Evolutionary conservation across 2,113 vertebrate species (phyloP).

Genomic region (Nesoenas mayeri): DNA sequence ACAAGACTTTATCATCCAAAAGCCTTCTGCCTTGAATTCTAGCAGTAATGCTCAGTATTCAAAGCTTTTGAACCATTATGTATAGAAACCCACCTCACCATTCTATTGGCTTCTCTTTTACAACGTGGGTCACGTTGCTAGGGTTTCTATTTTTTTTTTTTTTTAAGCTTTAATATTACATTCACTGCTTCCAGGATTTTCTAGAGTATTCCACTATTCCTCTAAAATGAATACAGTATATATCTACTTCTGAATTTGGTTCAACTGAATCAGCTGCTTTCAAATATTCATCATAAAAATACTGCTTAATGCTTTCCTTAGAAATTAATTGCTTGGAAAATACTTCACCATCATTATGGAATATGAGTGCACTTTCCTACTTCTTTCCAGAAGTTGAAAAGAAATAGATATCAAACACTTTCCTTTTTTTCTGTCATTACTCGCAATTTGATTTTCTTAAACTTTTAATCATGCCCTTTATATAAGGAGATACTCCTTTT

Average conservation of each 20-base stretch:
- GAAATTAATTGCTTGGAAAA: slow-evolving; percentile 52
- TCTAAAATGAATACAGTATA: neutral
- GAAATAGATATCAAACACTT: neutral
- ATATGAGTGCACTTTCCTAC: neutral
- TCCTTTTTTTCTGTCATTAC: neutral
- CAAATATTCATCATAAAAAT: slow-evolving; percentile 7
- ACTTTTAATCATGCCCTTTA: neutral
- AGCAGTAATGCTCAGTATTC: neutral
- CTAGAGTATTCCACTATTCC: neutral
- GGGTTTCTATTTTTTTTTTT: neutral
- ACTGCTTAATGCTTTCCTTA: slow-evolving; percentile 12
- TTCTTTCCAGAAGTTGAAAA: slow-evolving; percentile 4
- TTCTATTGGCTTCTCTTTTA: slow-evolving; percentile 12
- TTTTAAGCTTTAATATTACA: neutral
- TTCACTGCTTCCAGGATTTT: neutral
- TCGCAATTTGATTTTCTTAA: slow-evolving; percentile 8
- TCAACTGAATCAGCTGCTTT: slow-evolving; percentile 30
- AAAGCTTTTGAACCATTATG: slow-evolving; percentile 28
- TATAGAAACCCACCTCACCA: slow-evolving; percentile 14
- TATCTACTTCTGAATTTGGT: neutral
- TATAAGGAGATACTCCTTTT: neutral
- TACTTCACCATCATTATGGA: slow-evolving; percentile 13
- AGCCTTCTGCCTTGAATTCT: slow-evolving; percentile 4
- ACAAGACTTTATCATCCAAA: slow-evolving; percentile 29
- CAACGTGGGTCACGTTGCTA: neutral